Evolutionary conservation across 2,113 vertebrate genomes (phyloP).

Genomic region (Oceanodroma tethys): DNA sequence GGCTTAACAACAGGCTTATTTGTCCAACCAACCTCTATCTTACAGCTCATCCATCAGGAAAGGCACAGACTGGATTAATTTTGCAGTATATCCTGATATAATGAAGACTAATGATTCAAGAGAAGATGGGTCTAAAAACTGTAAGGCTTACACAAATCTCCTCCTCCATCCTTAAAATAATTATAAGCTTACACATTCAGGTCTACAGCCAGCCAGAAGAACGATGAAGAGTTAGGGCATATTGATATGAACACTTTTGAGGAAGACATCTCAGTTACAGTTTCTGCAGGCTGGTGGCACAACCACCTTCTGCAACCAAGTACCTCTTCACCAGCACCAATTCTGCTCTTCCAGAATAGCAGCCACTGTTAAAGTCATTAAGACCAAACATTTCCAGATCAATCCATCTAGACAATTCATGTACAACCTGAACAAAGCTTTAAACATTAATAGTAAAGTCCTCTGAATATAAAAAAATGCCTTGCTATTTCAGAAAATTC

Average conservation of each 20-base stretch:
- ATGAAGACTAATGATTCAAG: not conserved
- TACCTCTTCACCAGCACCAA: not conserved
- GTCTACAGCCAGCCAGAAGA: not conserved
- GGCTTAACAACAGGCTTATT: not conserved
- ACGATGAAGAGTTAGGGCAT: accelerated
- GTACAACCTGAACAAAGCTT: not conserved
- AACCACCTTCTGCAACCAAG: not conserved
- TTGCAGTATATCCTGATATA: not conserved
- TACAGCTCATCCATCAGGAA: not conserved
- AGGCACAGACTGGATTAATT: not conserved
- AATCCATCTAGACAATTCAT: not conserved
- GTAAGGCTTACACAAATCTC: not conserved
- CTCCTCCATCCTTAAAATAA: not conserved
- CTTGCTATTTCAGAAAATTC: not conserved
- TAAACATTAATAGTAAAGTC: not conserved
- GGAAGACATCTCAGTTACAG: not conserved
- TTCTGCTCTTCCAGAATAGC: not conserved
- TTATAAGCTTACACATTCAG: not conserved
- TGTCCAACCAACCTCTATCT: not conserved
- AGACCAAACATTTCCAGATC: not conserved
- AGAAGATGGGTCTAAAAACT: not conserved
- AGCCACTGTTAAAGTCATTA: not conserved
- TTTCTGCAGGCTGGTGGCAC: not conserved
- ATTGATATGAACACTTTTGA: not conserved
- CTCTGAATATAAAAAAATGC: not conserved